phyloP scores from a whole-genome alignment of 2,888 invertebrate species.

The Tholera decimalis region DNA sequence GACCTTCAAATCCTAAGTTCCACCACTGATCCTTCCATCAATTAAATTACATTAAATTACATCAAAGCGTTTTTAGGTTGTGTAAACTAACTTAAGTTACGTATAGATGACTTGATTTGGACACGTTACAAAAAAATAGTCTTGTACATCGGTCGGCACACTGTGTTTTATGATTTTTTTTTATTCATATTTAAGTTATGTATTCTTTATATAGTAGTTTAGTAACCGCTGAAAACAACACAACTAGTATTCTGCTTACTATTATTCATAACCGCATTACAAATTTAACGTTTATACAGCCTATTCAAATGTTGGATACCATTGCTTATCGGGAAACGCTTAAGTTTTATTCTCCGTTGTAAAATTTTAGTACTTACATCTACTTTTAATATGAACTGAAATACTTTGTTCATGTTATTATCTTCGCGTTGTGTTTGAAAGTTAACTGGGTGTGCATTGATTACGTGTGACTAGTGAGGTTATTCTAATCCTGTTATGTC shows the following conservation, averaged over 20 bases:
- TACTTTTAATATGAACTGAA: constrained; percentile 74
- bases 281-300: constrained; percentile 63
- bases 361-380: constrained; percentile 79
- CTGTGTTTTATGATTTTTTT: not conserved
- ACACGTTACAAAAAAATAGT: too few relatives aligned
- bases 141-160: too few relatives aligned
- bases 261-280: constrained; percentile 48
- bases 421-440: constrained; percentile 49
- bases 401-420: constrained; percentile 48
- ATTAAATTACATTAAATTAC: too few relatives aligned
- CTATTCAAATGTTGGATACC: constrained; percentile 68
- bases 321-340: constrained; percentile 79
- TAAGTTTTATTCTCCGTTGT: constrained; percentile 77
- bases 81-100: too few relatives aligned
- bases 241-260: constrained; percentile 1
- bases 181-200: not conserved
- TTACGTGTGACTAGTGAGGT: constrained; percentile 1
- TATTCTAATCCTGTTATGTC: not conserved
- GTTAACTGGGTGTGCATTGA: constrained; percentile 48
- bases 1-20: too few relatives aligned
- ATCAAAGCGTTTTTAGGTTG: too few relatives aligned
- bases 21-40: too few relatives aligned
- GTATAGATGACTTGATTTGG: not conserved
- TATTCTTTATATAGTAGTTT: not conserved
- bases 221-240: constrained; percentile 1